Conservation (phyloP, 2,113 vertebrate genomes). For the Peromyscus californicus region DNA sequence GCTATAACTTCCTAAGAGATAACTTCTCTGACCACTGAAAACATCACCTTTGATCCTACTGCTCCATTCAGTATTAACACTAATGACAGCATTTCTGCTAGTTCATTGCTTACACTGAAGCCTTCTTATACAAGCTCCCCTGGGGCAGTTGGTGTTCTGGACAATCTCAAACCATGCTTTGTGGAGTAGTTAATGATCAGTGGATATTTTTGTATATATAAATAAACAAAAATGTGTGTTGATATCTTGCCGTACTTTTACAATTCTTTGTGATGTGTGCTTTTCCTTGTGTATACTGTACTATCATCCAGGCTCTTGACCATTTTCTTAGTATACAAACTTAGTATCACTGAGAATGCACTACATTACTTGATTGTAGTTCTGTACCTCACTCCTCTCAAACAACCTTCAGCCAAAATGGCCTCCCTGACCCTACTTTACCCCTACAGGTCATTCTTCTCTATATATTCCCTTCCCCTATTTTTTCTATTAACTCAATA, state of each 20-base stretch:
- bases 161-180: background rate
- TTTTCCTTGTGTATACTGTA: slow-evolving; percentile 2
- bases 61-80: background rate
- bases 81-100: background rate
- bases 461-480: background rate
- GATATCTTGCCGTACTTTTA: background rate
- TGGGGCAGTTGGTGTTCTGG: background rate
- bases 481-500: background rate
- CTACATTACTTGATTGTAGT: background rate
- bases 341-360: background rate
- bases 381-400: background rate
- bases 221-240: background rate
- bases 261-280: background rate
- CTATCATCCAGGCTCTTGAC: background rate
- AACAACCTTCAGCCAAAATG: background rate
- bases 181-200: background rate
- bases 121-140: background rate
- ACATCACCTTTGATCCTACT: background rate
- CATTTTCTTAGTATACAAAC: background rate
- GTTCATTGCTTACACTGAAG: background rate
- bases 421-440: background rate
- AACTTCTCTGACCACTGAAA: background rate
- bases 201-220: background rate
- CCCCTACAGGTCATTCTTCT: background rate
- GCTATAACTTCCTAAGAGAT: background rate